A percentile compares a stretch with the other conserved stretches of the same genome.
Conservation (phyloP, 2,797 vertebrate genomes). For the Paramormyrops hopkinsi region DNA sequence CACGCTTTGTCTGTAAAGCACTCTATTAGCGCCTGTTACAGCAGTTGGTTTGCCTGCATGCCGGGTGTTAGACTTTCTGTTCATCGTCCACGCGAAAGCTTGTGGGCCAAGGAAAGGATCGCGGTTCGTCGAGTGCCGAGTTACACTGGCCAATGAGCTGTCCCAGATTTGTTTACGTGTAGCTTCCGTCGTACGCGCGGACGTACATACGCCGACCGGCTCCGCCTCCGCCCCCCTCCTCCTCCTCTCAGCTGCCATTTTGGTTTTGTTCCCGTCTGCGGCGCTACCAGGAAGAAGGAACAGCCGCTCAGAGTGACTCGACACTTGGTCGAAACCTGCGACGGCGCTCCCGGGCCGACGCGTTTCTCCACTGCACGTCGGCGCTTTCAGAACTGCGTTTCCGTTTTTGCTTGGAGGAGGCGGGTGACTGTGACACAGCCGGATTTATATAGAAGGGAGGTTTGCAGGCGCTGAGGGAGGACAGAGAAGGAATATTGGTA, state of each 20-base stretch:
- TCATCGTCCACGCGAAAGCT: background rate
- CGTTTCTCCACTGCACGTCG: background rate
- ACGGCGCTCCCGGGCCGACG: background rate
- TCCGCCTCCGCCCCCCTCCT: background rate
- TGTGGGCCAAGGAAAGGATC: slow-evolving; percentile 2
- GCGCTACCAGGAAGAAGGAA: slow-evolving; percentile 54
- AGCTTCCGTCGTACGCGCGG: background rate
- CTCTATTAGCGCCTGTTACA: background rate
- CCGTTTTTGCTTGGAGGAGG: background rate
- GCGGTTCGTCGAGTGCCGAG: background rate
- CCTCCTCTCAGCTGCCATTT: slow-evolving; percentile 66
- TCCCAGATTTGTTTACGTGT: slow-evolving; percentile 4
- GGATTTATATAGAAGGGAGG: slow-evolving; percentile 40
- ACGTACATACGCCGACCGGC: background rate
- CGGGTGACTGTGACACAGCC: background rate
- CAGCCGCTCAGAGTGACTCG: slow-evolving; percentile 68
- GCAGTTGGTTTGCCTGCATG: background rate
- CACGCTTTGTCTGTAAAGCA: background rate
- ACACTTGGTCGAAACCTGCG: slow-evolving; percentile 44
- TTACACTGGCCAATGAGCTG: background rate
- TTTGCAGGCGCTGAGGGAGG: slow-evolving; percentile 65
- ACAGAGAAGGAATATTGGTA: slow-evolving; percentile 78
- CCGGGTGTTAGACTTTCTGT: background rate
- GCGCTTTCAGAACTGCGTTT: slow-evolving; percentile 19
- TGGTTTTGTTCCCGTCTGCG: slow-evolving; percentile 78